A percentile compares a stretch with the other conserved stretches of the same genome.
Conservation (phyloP, 2,113 vertebrate genomes). For the Notiomystis cincta region DNA sequence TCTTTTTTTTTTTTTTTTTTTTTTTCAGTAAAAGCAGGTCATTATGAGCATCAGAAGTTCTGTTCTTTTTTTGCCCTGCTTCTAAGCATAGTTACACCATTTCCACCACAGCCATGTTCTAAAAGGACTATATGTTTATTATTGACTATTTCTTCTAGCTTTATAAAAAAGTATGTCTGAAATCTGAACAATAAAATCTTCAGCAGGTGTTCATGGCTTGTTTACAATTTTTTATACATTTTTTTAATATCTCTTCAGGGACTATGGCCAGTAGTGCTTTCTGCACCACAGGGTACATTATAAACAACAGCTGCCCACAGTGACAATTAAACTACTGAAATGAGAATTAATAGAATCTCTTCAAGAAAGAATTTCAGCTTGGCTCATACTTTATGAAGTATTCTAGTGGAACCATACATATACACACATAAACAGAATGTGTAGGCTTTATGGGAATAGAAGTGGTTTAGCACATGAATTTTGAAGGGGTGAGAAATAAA, state of each 20-base stretch:
- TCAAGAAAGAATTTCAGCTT: constrained; percentile 48
- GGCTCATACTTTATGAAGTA: constrained; percentile 1
- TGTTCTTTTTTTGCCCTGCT: neutral
- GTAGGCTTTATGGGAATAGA: neutral
- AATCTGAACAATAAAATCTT: constrained; percentile 71
- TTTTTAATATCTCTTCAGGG: constrained; percentile 56
- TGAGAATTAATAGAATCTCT: constrained; percentile 45
- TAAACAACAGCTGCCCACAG: constrained; percentile 57
- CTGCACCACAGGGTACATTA: constrained; percentile 60
- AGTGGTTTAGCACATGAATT: neutral
- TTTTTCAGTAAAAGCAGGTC: neutral
- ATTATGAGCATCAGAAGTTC: neutral
- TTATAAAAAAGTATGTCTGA: constrained; percentile 27
- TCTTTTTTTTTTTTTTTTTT: neutral
- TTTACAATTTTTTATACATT: constrained; percentile 1
- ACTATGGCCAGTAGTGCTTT: constrained; percentile 43
- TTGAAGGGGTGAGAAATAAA: neutral
- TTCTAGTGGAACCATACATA: neutral
- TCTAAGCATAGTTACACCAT: neutral
- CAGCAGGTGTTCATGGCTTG: constrained; percentile 73
- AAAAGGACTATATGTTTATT: neutral
- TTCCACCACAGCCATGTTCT: neutral
- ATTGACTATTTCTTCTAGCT: neutral
- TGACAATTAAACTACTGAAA: constrained; percentile 74
- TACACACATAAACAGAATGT: neutral